A percentile compares a stretch with the other conserved stretches of the same genome.
phyloP scores from a whole-genome alignment of 1,140 invertebrate genomes.

The Microplitis demolitor region DNA sequence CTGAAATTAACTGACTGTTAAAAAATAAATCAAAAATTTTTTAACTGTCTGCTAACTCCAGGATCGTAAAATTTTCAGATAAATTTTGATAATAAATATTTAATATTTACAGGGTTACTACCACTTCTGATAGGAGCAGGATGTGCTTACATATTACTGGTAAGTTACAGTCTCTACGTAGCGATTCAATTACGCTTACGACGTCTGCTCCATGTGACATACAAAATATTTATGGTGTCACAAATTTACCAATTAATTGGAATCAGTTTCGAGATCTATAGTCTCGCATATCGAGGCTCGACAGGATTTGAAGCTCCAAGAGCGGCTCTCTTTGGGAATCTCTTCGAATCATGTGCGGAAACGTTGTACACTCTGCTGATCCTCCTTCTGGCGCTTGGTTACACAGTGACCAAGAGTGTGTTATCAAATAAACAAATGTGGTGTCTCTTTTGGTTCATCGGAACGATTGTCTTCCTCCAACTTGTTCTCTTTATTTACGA shows the following conservation, averaged over 20 bases:
- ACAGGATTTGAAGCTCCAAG: constrained; percentile 22
- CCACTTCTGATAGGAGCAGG: no score
- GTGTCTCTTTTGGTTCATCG: constrained; percentile 80
- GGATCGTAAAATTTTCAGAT: no score
- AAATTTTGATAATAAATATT: no score
- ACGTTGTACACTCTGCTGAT: constrained; percentile 78
- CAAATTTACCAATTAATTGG: constrained; percentile 70
- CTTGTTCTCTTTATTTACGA: constrained; percentile 78
- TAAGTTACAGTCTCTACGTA: constrained; percentile 62
- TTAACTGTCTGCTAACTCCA: no score
- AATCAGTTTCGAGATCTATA: constrained; percentile 51
- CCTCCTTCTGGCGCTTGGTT: constrained; percentile 85
- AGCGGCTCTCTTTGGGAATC: constrained; percentile 61
- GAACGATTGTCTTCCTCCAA: constrained; percentile 67
- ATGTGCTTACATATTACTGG: background rate
- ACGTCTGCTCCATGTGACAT: constrained; percentile 84
- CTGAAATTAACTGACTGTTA: no score
- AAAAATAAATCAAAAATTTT: no score
- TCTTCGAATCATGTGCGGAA: constrained; percentile 74
- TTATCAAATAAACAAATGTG: constrained; percentile 78
- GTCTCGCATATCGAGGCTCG: constrained; percentile 35
- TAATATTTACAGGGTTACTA: no score
- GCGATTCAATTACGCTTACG: constrained; percentile 74
- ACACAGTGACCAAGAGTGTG: constrained; percentile 84
- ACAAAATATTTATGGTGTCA: constrained; percentile 82